Conservation (phyloP, 2,113 vertebrate genomes). For the Struthidea cinerea region DNA sequence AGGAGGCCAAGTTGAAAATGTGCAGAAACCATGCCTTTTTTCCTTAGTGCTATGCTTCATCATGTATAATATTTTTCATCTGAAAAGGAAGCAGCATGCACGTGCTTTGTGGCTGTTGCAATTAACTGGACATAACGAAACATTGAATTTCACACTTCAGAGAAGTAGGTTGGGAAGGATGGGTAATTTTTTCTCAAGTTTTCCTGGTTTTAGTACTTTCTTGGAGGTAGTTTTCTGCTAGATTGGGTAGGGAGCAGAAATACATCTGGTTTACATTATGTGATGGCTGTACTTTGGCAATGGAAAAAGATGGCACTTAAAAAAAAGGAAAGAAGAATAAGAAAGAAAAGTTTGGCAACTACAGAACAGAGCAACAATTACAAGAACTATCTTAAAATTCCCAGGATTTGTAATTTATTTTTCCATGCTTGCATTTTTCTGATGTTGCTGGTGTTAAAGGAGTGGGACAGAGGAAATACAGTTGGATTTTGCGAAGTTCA, state of each 20-base stretch:
- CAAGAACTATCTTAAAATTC: conserved; percentile 52
- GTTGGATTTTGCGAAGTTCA: not conserved
- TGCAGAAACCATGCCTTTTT: conserved; percentile 13
- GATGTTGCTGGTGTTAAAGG: not conserved
- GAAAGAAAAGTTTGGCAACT: conserved; percentile 29
- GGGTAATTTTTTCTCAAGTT: not conserved
- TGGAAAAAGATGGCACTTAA: conserved; percentile 49
- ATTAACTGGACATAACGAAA: conserved; percentile 14
- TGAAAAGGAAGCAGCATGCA: not conserved
- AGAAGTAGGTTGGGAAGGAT: not conserved
- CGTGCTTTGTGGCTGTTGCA: not conserved
- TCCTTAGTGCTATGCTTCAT: not conserved
- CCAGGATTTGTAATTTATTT: conserved; percentile 52
- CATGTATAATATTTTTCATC: not conserved
- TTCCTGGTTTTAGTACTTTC: not conserved
- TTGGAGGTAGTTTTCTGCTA: conserved; percentile 13
- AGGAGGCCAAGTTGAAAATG: conserved; percentile 48
- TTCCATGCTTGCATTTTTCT: conserved; percentile 43
- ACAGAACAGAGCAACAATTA: conserved; percentile 26
- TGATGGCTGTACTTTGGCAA: conserved; percentile 53
- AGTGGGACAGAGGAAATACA: not conserved
- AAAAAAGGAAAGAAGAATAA: conserved; percentile 15
- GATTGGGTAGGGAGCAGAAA: conserved; percentile 6
- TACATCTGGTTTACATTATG: conserved; percentile 57
- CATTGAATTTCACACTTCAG: not conserved